These are phyloP conservation scores for Drosophila mulleri DNA, from an alignment of 2,888 invertebrate genomes.

Conservation along the genomic window DNA sequence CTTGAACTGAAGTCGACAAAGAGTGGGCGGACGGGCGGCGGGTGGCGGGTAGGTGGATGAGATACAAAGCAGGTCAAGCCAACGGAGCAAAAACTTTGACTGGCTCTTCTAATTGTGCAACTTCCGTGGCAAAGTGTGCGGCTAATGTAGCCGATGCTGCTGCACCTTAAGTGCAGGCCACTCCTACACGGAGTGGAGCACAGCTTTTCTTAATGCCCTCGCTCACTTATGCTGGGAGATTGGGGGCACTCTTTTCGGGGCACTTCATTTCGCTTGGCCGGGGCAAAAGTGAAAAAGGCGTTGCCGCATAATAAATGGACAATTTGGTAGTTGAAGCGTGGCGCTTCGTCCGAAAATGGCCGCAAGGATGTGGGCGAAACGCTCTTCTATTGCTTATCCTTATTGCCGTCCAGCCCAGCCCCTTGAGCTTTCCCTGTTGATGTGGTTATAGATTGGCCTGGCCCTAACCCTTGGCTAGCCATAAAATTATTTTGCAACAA, in stretches of 20 bases:
- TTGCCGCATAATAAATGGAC: slow-evolving; percentile 83
- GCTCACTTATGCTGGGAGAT: slow-evolving; percentile 37
- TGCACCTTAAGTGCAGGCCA: slow-evolving; percentile 73
- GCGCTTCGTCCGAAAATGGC: slow-evolving; percentile 62
- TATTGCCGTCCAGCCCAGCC: slow-evolving; percentile 23
- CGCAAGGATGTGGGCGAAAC: slow-evolving; percentile 71
- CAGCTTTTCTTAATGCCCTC: slow-evolving; percentile 75
- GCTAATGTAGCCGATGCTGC: slow-evolving; percentile 74
- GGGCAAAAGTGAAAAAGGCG: slow-evolving; percentile 81
- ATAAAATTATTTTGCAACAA: slow-evolving; percentile 80
- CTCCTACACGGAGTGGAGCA: slow-evolving; percentile 39
- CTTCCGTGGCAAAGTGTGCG: slow-evolving; percentile 78
- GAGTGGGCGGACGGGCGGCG: not conserved
- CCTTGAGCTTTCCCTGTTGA: slow-evolving; percentile 45
- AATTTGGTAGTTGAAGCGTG: slow-evolving; percentile 80
- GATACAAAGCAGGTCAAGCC: slow-evolving; percentile 27
- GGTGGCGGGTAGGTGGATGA: too few species aligned
- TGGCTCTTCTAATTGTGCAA: slow-evolving; percentile 78
- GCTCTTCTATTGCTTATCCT: slow-evolving; percentile 41
- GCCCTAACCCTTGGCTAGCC: slow-evolving; percentile 69
- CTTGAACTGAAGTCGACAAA: slow-evolving; percentile 23
- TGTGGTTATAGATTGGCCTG: slow-evolving; percentile 76
- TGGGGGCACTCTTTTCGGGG: slow-evolving; percentile 45
- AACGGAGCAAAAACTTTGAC: slow-evolving; percentile 68
- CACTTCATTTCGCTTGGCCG: slow-evolving; percentile 70